Base-by-base conservation (phyloP, 2,797 vertebrate species). In the Crotalus adamanteus region DNA sequence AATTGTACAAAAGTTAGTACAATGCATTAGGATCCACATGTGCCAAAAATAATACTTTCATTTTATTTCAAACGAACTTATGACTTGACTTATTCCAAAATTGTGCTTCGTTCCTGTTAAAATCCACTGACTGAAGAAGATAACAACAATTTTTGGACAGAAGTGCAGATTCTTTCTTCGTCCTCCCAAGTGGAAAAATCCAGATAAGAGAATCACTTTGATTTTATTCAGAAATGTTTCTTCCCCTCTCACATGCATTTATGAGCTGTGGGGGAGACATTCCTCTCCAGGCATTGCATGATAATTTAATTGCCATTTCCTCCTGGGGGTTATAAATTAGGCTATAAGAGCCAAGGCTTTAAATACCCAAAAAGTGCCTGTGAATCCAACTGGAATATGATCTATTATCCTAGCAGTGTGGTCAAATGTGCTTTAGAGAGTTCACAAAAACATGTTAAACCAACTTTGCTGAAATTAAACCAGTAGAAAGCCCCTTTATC, bases 181-280 rank as follows among this genome's bases (percentile, higher is more conserved):
- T 89, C 61, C 55, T 93, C 94, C 96, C 93, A 95, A 83, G 88
- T 85, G 93, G 90, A 95, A 95, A 95, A 87, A 85, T 4, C 92
- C 56, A 92, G 86, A 93, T 95, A 93, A 91, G 93, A 93, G 92
- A 95, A 93, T 57, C 88, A 69, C 92, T 96, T 93, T 94, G 93
- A 94, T 95, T 95, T 96, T 94, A 88, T 94, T 96, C 94, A 95
- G 93, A 96, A 95, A 94, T 61, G 94, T 93, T 94, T 93, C 94
- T 97, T 95, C 94, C 92, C 42, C 59, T 20, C 86, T 93, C 87
- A 28, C 86, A 94, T 87, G 92, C 95, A 94, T 96, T 97, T 96
- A 96, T 95, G 96, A 96, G 95, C 95, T 95, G 96, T 56, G 94
- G 97, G 96, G 95, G 97, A 96, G 96, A 93, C 92, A 57, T 92